A percentile compares a stretch with the other conserved stretches of the same genome.
phyloP scores from a whole-genome alignment of 1,140 invertebrate species.

The Diorhabda elongata region DNA sequence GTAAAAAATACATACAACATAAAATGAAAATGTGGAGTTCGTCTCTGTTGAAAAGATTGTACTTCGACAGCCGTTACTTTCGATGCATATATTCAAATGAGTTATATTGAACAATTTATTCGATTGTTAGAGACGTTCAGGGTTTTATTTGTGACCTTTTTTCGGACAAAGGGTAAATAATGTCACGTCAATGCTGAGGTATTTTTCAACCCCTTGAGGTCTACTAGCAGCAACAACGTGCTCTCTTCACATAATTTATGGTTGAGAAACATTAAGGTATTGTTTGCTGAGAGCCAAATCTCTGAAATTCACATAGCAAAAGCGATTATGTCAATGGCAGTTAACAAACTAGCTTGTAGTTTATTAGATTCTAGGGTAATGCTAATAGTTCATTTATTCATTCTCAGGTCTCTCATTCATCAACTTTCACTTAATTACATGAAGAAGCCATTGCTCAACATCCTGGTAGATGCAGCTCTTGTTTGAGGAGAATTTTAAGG shows the following conservation, averaged over 20 bases:
- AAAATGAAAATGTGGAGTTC: background rate
- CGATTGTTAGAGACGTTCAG: conserved; percentile 16
- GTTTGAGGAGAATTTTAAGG: no score
- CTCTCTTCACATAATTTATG: background rate
- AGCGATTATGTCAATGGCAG: no score
- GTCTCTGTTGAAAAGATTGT: conserved; percentile 11
- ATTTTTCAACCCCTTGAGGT: conserved; percentile 17
- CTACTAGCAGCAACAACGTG: background rate
- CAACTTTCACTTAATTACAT: no score
- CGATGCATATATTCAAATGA: conserved; percentile 22
- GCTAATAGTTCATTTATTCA: no score
- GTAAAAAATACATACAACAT: no score
- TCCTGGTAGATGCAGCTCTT: no score
- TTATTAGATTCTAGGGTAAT: no score
- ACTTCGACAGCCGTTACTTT: conserved; percentile 22
- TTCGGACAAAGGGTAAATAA: conserved; percentile 19
- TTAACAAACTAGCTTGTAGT: no score
- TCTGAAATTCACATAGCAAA: no score
- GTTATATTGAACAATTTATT: conserved; percentile 19
- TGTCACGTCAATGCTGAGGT: conserved; percentile 17
- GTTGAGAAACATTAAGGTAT: background rate
- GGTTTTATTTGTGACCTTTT: conserved; percentile 14
- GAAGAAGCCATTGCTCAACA: no score
- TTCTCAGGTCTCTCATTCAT: no score
- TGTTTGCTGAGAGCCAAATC: no score